Evolutionary conservation across 2,797 vertebrate species (phyloP), one percentile per base, ranked within the genome.

Genomic region (Erpetoichthys calabaricus): DNA sequence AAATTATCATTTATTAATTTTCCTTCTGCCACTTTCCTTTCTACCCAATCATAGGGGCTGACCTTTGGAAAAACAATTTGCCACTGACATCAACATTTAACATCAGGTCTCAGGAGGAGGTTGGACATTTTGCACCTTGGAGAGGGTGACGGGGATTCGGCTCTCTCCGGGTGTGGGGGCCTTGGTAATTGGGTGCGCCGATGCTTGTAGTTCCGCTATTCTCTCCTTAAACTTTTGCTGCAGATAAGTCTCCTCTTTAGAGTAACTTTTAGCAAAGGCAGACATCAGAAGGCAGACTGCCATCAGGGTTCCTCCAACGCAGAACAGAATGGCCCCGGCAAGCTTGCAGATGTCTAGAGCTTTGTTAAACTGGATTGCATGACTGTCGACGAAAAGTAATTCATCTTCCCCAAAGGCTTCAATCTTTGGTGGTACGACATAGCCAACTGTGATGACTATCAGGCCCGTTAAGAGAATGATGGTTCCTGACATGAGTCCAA

Each of bases 171-270:
- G 91, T 7, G 87, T 84, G 0, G 91, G 92, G 5, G 88, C 83
- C 77, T 88, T 92, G 61, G 88, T 92, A 56, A 94, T 68, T 5
- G 93, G 91, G 58, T 84, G 88, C 41, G 83, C 69, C 7, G 90
- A 87, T 50, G 82, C 78, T 55, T 92, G 94, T 59, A 89, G 74
- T 73, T 95, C 88, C 6, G 86, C 90, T 60, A 96, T 79, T 67
- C 89, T 88, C 69, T 98, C 92, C 73, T 94, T 94, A 74, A 97
- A 97, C 80, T 86, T 94, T 64, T 90, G 91, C 70, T 96, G 94
- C 57, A 97, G 87, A 63, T 83, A 86, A 58, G 86, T 80, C 67
- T 97, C 92, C 77, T 97, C 91, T 83, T 93, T 95, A 80, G 91
- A 89, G 75, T 92, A 90, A 71, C 82, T 90, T 73, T 91, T 93